Evolutionary conservation across 1,140 invertebrate species (phyloP).

Genomic region (Euglossa dilemma): DNA sequence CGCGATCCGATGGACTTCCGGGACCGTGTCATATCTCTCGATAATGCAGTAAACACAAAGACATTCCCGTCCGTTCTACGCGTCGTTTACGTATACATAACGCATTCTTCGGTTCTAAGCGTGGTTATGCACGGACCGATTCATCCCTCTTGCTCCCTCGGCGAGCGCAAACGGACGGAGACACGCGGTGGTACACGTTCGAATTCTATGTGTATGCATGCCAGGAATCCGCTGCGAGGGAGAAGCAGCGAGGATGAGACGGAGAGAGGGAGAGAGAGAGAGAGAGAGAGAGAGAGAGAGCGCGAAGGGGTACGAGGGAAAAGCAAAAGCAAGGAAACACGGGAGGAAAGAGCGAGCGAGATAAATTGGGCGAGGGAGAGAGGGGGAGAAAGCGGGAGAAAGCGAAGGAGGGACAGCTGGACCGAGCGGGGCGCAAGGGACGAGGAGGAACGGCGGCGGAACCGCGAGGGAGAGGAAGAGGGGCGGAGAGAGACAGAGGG

Average conservation of each 20-base stretch:
- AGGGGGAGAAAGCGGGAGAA: constrained; percentile 19
- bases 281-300: neutral
- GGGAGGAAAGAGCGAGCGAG: too few species aligned
- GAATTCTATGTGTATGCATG: constrained; percentile 41
- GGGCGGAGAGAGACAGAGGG: neutral
- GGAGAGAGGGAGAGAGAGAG: neutral
- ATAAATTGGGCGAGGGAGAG: neutral
- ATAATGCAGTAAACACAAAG: constrained; percentile 69
- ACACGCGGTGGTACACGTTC: constrained; percentile 27
- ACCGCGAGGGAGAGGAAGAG: neutral
- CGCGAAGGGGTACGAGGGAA: constrained; percentile 16
- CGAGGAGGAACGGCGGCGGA: neutral
- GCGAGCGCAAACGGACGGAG: constrained; percentile 33
- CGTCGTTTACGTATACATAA: constrained; percentile 56
- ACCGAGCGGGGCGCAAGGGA: constrained; percentile 17
- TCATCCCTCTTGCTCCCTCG: neutral
- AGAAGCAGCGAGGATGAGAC: neutral
- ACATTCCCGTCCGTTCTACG: constrained; percentile 23
- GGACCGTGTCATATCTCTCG: constrained; percentile 58
- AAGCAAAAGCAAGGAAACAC: neutral
- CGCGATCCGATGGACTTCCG: constrained; percentile 55
- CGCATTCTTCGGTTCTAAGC: constrained; percentile 57
- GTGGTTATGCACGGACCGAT: constrained; percentile 45
- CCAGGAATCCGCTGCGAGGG: constrained; percentile 37
- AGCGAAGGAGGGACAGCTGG: neutral